Base-by-base conservation (phyloP, 1,140 invertebrate species). In the Pygmarrhopalites habei region DNA sequence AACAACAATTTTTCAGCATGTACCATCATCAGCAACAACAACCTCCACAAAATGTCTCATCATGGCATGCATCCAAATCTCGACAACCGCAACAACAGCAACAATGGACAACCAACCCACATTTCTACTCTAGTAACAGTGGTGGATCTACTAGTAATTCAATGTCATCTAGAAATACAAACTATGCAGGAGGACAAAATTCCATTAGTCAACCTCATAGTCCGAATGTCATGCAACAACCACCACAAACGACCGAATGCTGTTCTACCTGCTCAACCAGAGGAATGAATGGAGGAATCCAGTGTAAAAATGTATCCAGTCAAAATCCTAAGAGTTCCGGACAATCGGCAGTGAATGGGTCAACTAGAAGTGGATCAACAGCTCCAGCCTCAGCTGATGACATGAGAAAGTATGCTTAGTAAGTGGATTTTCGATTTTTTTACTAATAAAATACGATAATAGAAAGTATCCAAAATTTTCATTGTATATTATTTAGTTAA, bases 381-480 rank as follows among this genome's bases (percentile, higher is more conserved):
- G 7, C 51, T 12, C 51, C 53, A 28, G 2, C 12, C 3, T 12
- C 5, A 23, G 78, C 77, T 1, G 74, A 77, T 60, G 79, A 81
- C 1, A 90, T 92, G 87, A 77, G 85, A 30, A 86, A 87, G 32
- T 90, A 93, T 58, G 85, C 89, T 0, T 94, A 93, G n/a, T n/a
- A n/a, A n/a, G n/a, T n/a, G n/a, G n/a, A n/a, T n/a, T n/a, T n/a
- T n/a, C n/a, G n/a, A n/a, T n/a, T n/a, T n/a, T n/a, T n/a, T n/a
- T n/a, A n/a, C n/a, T n/a, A n/a, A n/a, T n/a, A n/a, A n/a, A n/a
- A n/a, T n/a, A n/a, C n/a, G n/a, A n/a, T n/a, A n/a, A n/a, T n/a
- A n/a, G n/a, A n/a, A n/a, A n/a, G n/a, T n/a, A n/a, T n/a, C n/a
- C n/a, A n/a, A n/a, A n/a, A n/a, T n/a, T n/a, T n/a, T n/a, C n/a